Conservation (phyloP, 2,113 vertebrate genomes). For the Gallinago jamesoni region DNA sequence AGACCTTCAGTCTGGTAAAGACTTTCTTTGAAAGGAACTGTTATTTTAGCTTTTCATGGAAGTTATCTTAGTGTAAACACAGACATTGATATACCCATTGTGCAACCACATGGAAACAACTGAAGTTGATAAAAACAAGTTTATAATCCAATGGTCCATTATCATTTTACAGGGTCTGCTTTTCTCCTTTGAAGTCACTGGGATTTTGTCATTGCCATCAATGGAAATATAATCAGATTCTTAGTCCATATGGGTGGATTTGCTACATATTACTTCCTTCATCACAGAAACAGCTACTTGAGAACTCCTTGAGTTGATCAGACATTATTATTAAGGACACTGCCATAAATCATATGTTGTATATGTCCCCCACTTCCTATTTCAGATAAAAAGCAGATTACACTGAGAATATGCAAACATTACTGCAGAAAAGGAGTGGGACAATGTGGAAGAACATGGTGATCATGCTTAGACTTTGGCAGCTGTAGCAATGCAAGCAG, state of each 20-base stretch:
- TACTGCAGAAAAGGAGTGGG: background rate
- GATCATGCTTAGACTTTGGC: background rate
- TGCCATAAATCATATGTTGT: background rate
- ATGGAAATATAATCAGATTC: background rate
- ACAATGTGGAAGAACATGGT: background rate
- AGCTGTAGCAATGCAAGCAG: background rate
- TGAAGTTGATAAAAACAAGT: slow-evolving; percentile 57
- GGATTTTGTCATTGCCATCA: slow-evolving; percentile 4
- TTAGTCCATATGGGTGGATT: background rate
- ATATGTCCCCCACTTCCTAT: background rate
- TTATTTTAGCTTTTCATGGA: slow-evolving; percentile 5
- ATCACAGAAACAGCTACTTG: slow-evolving; percentile 20
- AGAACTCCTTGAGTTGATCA: background rate
- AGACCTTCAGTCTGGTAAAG: background rate
- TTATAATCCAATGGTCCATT: slow-evolving; percentile 46
- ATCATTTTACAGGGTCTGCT: background rate
- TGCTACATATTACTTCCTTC: background rate
- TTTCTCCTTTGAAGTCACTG: slow-evolving; percentile 58
- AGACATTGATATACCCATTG: slow-evolving; percentile 31
- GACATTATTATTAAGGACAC: background rate
- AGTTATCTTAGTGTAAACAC: slow-evolving; percentile 49
- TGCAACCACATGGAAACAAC: slow-evolving; percentile 37
- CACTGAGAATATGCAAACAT: background rate
- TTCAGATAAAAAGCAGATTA: slow-evolving; percentile 12
- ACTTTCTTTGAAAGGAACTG: slow-evolving; percentile 24